phyloP scores from a whole-genome alignment of 2,888 invertebrate genomes.

The Abscondita cerata region DNA sequence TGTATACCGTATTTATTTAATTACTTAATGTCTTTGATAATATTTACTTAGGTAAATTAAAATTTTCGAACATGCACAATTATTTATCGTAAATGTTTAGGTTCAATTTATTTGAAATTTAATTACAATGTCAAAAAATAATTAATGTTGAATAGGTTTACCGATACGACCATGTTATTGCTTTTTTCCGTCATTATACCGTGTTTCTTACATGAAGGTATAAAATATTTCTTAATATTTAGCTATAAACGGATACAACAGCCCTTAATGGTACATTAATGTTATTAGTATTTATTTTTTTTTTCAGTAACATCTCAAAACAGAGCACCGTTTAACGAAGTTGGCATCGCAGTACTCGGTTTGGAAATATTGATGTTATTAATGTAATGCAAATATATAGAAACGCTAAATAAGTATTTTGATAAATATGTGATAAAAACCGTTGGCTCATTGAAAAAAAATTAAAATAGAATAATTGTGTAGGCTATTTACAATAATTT shows the following conservation, averaged over 20 bases:
- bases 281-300: not conserved
- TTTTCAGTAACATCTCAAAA: constrained; percentile 23
- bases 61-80: too few species aligned
- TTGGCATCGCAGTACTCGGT: not conserved
- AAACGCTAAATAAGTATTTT: constrained; percentile 13
- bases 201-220: not conserved
- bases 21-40: too few species aligned
- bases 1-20: too few species aligned
- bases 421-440: constrained; percentile 23
- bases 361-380: constrained; percentile 12
- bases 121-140: constrained; percentile 6
- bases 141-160: not conserved
- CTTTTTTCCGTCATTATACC: not conserved
- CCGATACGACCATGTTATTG: not conserved
- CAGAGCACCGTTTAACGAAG: not conserved
- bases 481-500: not conserved
- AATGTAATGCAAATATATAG: not conserved
- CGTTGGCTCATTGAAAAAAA: constrained; percentile 18
- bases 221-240: too few species aligned
- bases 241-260: too few species aligned
- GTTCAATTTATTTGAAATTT: not conserved
- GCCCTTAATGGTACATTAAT: not conserved
- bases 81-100: too few species aligned
- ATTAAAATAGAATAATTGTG: not conserved
- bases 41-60: too few species aligned